A percentile compares a stretch with the other conserved stretches of the same genome.
These are phyloP conservation scores for Montipora capricornis DNA, from an alignment of 64 coral and sea anemone species.

Conservation along the genomic window DNA sequence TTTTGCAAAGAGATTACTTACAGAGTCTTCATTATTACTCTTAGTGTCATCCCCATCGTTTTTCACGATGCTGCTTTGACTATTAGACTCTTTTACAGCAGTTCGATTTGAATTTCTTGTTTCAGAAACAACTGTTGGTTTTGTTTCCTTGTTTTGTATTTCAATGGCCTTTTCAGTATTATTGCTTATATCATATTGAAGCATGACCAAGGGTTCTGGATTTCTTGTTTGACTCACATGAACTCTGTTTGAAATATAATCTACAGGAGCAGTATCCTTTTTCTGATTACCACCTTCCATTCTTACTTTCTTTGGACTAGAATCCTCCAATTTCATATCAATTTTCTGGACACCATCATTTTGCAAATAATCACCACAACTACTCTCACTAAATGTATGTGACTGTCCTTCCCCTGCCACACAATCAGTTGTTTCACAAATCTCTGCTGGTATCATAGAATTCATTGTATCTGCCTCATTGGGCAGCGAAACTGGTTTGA, in stretches of 20 bases:
- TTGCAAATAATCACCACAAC: neutral
- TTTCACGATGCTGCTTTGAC: neutral
- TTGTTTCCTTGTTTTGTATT: neutral
- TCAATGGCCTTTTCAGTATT: conserved; percentile 3
- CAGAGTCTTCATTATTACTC: neutral
- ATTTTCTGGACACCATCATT: neutral
- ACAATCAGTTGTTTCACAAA: neutral
- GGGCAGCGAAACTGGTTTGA: conserved; percentile 28
- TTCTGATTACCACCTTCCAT: neutral
- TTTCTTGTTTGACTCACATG: neutral
- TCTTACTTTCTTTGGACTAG: neutral
- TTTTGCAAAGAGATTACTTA: neutral
- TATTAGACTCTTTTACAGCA: neutral
- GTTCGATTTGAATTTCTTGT: neutral
- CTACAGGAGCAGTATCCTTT: neutral
- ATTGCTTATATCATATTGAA: conserved; percentile 7
- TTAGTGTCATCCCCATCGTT: neutral
- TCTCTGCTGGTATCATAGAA: neutral
- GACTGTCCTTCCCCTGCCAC: no score
- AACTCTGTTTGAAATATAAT: neutral
- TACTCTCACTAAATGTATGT: neutral
- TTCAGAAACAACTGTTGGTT: neutral
- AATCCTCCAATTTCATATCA: neutral
- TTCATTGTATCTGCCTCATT: neutral
- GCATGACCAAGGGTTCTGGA: neutral